Conservation (phyloP, 2,113 vertebrate species). For the Gasterosteus nipponicus region DNA sequence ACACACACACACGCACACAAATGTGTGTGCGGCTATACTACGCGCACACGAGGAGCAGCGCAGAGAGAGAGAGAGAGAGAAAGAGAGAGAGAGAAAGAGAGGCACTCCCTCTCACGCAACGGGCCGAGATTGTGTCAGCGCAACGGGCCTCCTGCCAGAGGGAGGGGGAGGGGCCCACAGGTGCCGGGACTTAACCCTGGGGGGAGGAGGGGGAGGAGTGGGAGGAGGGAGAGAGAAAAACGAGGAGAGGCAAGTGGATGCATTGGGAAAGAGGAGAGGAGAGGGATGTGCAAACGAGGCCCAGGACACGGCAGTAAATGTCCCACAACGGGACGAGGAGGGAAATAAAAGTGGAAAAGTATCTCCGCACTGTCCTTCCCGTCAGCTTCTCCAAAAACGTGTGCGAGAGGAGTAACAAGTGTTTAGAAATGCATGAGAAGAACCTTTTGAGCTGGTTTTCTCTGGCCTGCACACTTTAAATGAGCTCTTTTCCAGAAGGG, state of each 20-base stretch:
- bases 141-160: slow-evolving; percentile 58
- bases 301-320: background rate
- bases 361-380: slow-evolving; percentile 21
- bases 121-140: slow-evolving; percentile 62
- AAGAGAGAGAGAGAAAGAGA: slow-evolving; percentile 12
- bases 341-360: slow-evolving; percentile 28
- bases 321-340: slow-evolving; percentile 36
- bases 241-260: slow-evolving; percentile 52
- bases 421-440: slow-evolving; percentile 8
- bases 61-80: too few relatives aligned
- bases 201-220: slow-evolving; percentile 61
- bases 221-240: slow-evolving; percentile 3
- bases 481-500: slow-evolving; percentile 52
- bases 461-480: slow-evolving; percentile 49
- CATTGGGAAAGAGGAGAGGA: slow-evolving; percentile 30
- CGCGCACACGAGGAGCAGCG: too few relatives aligned
- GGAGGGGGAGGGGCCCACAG: slow-evolving; percentile 65
- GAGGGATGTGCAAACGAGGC: background rate
- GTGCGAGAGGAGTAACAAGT: background rate
- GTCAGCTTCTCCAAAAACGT: slow-evolving; percentile 18
- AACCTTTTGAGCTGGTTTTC: slow-evolving; percentile 9
- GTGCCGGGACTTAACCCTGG: slow-evolving; percentile 69
- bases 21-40: too few relatives aligned
- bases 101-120: slow-evolving; percentile 65
- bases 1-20: slow-evolving; percentile 29